Evolutionary conservation across 1,140 invertebrate species (phyloP).

Genomic region (Trinorchestia longiramus): DNA sequence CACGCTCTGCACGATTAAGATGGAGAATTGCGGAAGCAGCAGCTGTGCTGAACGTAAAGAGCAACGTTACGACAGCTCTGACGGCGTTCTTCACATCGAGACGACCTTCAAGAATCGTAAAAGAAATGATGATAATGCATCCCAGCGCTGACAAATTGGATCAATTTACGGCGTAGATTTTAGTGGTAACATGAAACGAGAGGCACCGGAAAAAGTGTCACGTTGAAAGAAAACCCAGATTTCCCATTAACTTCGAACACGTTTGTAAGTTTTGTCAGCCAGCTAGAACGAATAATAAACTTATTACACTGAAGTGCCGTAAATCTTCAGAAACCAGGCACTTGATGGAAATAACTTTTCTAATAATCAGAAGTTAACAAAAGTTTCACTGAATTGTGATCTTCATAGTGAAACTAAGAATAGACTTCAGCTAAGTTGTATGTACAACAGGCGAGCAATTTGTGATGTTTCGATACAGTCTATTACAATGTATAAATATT

Average conservation of each 20-base stretch:
- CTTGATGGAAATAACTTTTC: neutral
- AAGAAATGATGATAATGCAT: slow-evolving; percentile 4
- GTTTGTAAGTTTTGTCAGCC: neutral
- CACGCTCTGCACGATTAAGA: neutral
- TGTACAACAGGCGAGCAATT: too few relatives aligned
- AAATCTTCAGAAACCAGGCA: neutral
- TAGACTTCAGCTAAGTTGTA: too few relatives aligned
- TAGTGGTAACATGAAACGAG: neutral
- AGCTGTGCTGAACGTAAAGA: neutral
- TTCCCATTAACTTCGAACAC: neutral
- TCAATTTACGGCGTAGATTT: neutral
- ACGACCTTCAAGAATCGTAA: neutral
- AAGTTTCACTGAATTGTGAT: neutral
- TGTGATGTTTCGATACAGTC: too few relatives aligned
- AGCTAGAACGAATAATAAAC: neutral
- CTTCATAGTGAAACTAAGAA: neutral
- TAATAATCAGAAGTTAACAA: neutral
- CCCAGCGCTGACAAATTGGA: neutral
- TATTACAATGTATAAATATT: too few relatives aligned
- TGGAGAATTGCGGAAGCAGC: neutral
- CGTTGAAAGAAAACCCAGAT: neutral
- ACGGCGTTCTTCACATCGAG: slow-evolving; percentile 9
- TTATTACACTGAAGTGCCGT: neutral
- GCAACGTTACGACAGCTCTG: neutral
- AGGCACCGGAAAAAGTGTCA: neutral